Evolutionary conservation across 2,113 vertebrate genomes (phyloP).

Genomic region (Semicossyphus pulcher): DNA sequence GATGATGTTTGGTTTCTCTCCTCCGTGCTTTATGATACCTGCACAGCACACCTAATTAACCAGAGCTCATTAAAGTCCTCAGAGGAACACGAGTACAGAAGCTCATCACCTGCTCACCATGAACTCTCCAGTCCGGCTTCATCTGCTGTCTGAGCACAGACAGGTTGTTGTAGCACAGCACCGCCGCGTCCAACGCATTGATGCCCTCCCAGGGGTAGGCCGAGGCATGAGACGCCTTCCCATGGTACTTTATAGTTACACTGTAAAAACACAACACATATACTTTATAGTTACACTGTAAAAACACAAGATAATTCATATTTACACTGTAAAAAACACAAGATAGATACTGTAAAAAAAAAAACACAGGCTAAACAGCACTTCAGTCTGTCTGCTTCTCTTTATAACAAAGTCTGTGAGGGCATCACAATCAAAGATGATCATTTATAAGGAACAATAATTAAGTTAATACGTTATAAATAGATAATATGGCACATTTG

Average conservation of each 20-base stretch:
- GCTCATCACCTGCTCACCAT: constrained; percentile 80
- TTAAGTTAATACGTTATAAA: too few relatives aligned
- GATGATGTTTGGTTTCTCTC: constrained; percentile 91
- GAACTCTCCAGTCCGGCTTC: constrained; percentile 91
- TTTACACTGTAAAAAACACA: too few relatives aligned
- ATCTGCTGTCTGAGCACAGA: constrained; percentile 91
- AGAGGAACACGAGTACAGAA: not conserved
- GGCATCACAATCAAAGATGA: too few relatives aligned
- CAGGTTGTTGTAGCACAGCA: constrained; percentile 90
- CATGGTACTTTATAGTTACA: constrained; percentile 88
- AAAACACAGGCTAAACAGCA: too few relatives aligned
- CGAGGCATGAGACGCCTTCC: constrained; percentile 89
- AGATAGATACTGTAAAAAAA: too few relatives aligned
- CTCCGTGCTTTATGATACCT: constrained; percentile 92
- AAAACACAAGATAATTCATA: too few relatives aligned
- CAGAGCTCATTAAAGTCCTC: not conserved
- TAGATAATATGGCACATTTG: too few relatives aligned
- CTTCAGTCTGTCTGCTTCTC: too few relatives aligned
- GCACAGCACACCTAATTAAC: constrained; percentile 47
- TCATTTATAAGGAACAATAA: too few relatives aligned
- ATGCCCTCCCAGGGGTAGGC: constrained; percentile 91
- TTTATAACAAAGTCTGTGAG: too few relatives aligned
- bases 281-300: too few relatives aligned
- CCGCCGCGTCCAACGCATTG: constrained; percentile 90
- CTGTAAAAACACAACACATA: too few relatives aligned